Base-by-base conservation (phyloP, 2,113 vertebrate genomes). In the Mormyrus iriodes region DNA sequence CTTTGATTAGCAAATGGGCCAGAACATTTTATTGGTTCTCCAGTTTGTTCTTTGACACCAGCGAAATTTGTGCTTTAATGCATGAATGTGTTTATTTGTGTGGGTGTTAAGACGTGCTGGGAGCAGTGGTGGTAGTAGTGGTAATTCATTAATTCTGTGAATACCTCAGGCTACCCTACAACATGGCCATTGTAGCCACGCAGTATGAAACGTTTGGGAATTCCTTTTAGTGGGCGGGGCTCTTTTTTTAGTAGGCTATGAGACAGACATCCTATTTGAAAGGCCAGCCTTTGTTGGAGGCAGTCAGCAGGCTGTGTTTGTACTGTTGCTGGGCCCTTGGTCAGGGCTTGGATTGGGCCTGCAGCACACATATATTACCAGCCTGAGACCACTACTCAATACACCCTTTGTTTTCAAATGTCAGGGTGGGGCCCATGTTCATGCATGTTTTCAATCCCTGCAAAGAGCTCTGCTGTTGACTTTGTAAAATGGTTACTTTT, bases 71-170 rank as follows among this genome's bases (percentile, higher is more conserved):
- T 91, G 84, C 9, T 44, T 90, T 90, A 86, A 93, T 91, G 90
- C 92, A 93, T 58, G 15, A 46, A 84, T 88, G 86, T 85, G n/a
- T 88, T 49, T 39, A 13, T 49, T 69, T 85, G 91, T 86, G 88
- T 94, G 91, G 90, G 92, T 92, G 93, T 90, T 92, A 24, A 85
- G 88, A 31, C 21, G 2, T 58, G 88, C 52, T 84, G 88, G 92
- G 93, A 95, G 94, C 93, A 89, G 88, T 61, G 3, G 88, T 92
- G 90, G 55, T 91, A 92, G 93, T 93, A 93, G 93, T 93, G 93
- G 93, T 93, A 93, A 92, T 94, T 95, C 94, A 94, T 96, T 95
- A 95, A 95, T 94, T 95, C 94, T 91, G 92, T 93, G 93, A 93
- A 94, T 92, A 92, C 94, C 93, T 55, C 35, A 86, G 55, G 52